These are phyloP conservation scores for Parus major DNA, from an alignment of 2,113 vertebrate genomes.

Conservation along the genomic window DNA sequence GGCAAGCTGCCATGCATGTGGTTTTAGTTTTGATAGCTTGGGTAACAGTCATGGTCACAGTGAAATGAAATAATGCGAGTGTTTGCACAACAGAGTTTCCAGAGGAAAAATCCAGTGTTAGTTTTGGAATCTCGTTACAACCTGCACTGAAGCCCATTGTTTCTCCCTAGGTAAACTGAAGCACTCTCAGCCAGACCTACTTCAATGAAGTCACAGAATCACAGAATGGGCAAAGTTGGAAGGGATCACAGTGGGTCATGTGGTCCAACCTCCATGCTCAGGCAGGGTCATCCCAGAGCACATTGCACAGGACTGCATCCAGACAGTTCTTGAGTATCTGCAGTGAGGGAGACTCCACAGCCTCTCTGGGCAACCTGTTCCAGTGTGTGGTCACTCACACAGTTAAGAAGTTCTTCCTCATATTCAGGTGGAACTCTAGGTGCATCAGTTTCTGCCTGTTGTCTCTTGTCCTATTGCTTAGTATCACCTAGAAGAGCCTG, in stretches of 20 bases:
- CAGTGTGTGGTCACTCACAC: rapidly evolving
- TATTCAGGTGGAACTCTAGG: neutral
- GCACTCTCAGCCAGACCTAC: rapidly evolving
- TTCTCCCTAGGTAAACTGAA: neutral
- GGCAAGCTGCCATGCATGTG: neutral
- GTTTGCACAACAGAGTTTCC: neutral
- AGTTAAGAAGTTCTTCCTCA: neutral
- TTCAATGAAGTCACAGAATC: neutral
- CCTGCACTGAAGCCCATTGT: neutral
- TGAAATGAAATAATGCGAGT: neutral
- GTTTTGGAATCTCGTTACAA: neutral
- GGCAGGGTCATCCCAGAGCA: neutral
- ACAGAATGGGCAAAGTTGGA: neutral
- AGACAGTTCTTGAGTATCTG: neutral
- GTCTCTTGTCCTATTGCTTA: neutral
- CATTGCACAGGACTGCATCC: too few relatives aligned
- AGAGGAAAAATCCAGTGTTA: neutral
- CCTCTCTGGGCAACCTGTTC: neutral
- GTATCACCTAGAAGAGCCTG: neutral
- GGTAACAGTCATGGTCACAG: neutral
- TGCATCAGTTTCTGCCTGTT: neutral
- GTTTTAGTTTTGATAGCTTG: neutral
- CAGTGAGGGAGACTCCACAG: rapidly evolving
- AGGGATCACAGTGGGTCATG: neutral
- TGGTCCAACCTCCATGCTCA: neutral